Evolutionary conservation across 2,888 invertebrate genomes (phyloP).

Genomic region (Pocota personata): DNA sequence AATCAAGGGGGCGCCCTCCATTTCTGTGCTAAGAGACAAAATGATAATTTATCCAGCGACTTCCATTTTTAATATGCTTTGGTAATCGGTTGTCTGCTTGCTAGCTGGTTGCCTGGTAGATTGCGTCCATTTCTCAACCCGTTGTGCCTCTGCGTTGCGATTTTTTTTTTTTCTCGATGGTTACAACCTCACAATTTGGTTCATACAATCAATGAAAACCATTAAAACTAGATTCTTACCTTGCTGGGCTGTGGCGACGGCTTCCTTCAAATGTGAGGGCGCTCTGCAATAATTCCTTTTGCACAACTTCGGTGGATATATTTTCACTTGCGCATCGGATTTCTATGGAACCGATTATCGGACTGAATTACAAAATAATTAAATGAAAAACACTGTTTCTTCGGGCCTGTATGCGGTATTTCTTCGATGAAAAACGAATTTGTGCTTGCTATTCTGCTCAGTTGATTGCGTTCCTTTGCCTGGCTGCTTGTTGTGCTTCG

Average conservation of each 20-base stretch:
- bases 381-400: not conserved
- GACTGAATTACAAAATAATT: not conserved
- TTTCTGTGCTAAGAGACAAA: not conserved
- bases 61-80: slow-evolving; percentile 1
- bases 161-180: not conserved
- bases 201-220: not conserved
- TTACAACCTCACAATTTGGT: slow-evolving; percentile 5
- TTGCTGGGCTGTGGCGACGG: slow-evolving; percentile 10
- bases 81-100: not conserved
- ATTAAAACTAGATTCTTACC: slow-evolving; percentile 41
- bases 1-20: not conserved
- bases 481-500: slow-evolving; percentile 43
- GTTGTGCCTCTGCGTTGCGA: not conserved
- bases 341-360: not conserved
- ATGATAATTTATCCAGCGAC: not conserved
- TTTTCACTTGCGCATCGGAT: slow-evolving; percentile 12
- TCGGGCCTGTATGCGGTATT: not conserved
- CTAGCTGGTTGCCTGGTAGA: slow-evolving; percentile 6
- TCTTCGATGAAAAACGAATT: slow-evolving; percentile 16
- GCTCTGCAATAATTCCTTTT: not conserved
- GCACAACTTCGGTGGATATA: not conserved
- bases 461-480: slow-evolving; percentile 38
- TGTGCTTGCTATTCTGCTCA: slow-evolving; percentile 28
- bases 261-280: not conserved
- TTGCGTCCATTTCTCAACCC: not conserved